Evolutionary conservation across 2,797 vertebrate species (phyloP), one percentile per base, ranked within the genome.

Genomic region (Selene dorsalis): DNA sequence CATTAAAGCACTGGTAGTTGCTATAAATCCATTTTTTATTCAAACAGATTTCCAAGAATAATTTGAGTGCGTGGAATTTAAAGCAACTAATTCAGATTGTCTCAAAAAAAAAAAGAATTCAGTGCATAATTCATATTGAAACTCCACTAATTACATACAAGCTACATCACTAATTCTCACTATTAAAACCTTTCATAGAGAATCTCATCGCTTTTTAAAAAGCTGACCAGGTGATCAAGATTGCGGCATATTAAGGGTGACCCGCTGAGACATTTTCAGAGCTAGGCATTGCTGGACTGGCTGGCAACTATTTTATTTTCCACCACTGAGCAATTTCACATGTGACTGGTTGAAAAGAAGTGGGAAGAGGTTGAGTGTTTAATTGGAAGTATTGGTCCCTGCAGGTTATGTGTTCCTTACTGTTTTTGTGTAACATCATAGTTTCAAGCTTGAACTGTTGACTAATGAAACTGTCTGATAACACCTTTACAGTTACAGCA

Each of bases 1-100:
- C 82, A 87, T 86, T 85, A 89, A 88, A 90, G 81, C 87, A 87
- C 82, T 88, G 72, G 80, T 84, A 74, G 68, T 84, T 68, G 38
- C 69, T 67, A 75, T 78, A 82, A 86, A 81, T 84, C 53, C 18
- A 70, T 74, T 76, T 72, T 61, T 69, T 65, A 69, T 76, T 59
- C 72, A 39, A 69, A 66, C 69, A 76, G 17, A 67, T 83, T 67
- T 77, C 48, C 38, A 65, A 79, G 50, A 78, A 79, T 77, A 74
- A 68, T 52, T 30, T 55, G 69, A 39, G 28, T 20, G 30, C 53
- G 52, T 50, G 48, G 26, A 73, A 65, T 56, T 58, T 61, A 39
- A 69, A 76, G 13, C 18, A 26, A 48, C 26, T 58, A 3, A 70
- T 56, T 75, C 6, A 59, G 53, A 64, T 68, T 69, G 5, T 20